These are phyloP conservation scores for Noctua janthina DNA, from an alignment of 2,888 invertebrate species.

Conservation along the genomic window DNA sequence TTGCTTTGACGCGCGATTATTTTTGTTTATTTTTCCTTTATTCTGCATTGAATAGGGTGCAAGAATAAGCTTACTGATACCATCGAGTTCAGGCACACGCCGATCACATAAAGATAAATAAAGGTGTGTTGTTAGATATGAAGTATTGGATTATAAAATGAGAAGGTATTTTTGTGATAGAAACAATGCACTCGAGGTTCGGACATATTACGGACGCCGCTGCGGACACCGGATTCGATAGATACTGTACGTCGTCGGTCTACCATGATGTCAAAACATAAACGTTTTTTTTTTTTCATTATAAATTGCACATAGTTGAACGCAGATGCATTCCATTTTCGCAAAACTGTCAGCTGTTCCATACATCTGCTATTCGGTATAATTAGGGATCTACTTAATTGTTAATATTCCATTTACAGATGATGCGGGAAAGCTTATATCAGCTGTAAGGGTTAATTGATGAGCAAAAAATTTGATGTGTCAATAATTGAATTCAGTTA, in stretches of 20 bases:
- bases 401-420: background rate
- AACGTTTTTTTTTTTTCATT: background rate
- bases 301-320: background rate
- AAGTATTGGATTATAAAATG: background rate
- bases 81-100: background rate
- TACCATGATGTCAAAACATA: background rate
- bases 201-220: background rate
- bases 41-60: conserved; percentile 39
- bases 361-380: conserved; percentile 37
- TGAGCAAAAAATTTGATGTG: background rate
- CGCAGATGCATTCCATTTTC: conserved; percentile 31
- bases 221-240: background rate
- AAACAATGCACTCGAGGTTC: background rate
- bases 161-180: background rate
- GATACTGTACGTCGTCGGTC: background rate
- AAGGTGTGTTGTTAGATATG: background rate
- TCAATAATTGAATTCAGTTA: conserved; percentile 2
- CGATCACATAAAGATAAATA: background rate
- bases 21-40: conserved; percentile 55
- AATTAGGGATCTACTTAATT: conserved; percentile 24
- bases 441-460: conserved; percentile 3
- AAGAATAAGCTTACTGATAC: conserved; percentile 30
- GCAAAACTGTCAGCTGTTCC: conserved; percentile 35
- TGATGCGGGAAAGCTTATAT: background rate
- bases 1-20: conserved; percentile 45